phyloP scores from a whole-genome alignment of 1,140 invertebrate genomes.

The Bombus huntii region DNA sequence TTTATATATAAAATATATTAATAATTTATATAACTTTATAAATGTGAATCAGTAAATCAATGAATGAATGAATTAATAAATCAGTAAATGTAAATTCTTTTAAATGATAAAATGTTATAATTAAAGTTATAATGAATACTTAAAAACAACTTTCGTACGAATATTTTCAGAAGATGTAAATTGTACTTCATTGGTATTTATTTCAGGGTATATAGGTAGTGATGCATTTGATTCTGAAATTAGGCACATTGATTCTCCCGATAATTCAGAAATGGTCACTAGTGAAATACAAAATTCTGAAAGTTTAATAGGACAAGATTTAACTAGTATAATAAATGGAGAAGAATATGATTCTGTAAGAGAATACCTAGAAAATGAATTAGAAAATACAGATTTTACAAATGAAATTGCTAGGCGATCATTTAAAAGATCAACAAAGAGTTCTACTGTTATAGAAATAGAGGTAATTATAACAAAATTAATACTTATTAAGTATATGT shows the following conservation, averaged over 20 bases:
- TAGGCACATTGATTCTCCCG: constrained; percentile 91
- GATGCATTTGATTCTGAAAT: constrained; percentile 83
- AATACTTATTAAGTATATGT: not conserved
- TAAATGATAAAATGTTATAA: not conserved
- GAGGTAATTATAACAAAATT: constrained; percentile 38
- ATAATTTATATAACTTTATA: not conserved
- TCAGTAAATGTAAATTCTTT: not conserved
- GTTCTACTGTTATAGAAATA: constrained; percentile 37
- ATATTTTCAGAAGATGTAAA: constrained; percentile 1
- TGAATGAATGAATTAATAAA: too few species aligned
- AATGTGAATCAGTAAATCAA: not conserved
- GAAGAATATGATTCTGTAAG: constrained; percentile 81
- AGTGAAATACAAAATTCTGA: constrained; percentile 88
- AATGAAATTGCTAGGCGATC: constrained; percentile 90
- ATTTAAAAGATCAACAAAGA: constrained; percentile 83
- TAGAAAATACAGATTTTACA: constrained; percentile 83
- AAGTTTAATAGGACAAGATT: constrained; percentile 87
- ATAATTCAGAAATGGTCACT: constrained; percentile 87
- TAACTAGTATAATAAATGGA: constrained; percentile 85
- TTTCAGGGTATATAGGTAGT: constrained; percentile 78
- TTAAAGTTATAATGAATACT: not conserved
- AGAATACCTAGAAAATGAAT: constrained; percentile 74
- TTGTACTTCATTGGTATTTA: constrained; percentile 60
- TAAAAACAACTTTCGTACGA: not conserved
- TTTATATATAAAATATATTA: not conserved